Evolutionary conservation across 37 sponge, comb jelly and placozoan species (phyloP).

Genomic region (Crambe crambe): DNA sequence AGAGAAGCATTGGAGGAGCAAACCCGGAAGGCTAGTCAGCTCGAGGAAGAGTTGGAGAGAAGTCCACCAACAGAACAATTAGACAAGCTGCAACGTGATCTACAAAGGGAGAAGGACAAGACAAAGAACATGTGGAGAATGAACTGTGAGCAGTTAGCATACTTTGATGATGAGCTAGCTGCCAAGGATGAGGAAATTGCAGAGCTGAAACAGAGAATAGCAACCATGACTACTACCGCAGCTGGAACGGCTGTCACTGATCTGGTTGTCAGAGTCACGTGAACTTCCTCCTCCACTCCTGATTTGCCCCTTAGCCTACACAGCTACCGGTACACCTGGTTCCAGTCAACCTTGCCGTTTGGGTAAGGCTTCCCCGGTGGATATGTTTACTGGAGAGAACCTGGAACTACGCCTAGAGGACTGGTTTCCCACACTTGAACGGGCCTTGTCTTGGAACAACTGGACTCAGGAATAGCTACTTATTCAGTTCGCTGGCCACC

Average conservation of each 20-base stretch:
- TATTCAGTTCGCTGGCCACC: slow-evolving; percentile 9
- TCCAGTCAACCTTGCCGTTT: neutral
- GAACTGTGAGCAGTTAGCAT: slow-evolving; percentile 7
- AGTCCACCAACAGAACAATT: no score
- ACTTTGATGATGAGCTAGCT: neutral
- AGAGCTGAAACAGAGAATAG: neutral
- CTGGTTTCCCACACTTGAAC: slow-evolving; percentile 15
- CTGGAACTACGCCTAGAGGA: slow-evolving; percentile 20
- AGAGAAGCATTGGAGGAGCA: no score
- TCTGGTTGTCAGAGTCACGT: neutral
- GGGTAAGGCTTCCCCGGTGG: neutral
- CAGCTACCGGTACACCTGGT: neutral
- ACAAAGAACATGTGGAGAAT: neutral
- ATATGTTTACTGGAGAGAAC: neutral
- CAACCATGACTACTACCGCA: neutral
- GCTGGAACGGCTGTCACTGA: no score
- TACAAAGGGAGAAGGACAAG: neutral
- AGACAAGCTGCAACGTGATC: neutral
- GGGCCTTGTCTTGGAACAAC: slow-evolving; percentile 21
- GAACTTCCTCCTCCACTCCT: neutral
- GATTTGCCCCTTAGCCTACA: neutral
- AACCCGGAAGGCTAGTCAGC: no score
- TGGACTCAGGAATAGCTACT: slow-evolving; percentile 14
- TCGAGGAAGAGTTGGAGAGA: no score
- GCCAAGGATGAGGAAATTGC: neutral